phyloP scores from a whole-genome alignment of 2,797 vertebrate species.

The Hipposideros larvatus region DNA sequence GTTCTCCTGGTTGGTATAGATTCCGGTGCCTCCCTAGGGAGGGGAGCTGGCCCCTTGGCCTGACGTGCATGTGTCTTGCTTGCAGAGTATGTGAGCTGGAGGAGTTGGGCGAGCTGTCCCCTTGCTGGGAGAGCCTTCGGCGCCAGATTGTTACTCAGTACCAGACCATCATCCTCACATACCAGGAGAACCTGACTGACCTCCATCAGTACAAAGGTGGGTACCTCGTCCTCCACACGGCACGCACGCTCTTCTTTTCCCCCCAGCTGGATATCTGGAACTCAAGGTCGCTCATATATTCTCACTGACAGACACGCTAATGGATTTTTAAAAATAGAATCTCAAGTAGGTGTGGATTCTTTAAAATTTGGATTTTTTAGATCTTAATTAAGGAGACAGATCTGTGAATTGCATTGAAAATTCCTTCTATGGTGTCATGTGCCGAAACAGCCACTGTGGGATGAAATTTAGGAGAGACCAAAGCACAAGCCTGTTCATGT shows the following conservation, averaged over 20 bases:
- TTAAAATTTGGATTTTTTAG: conserved; percentile 46
- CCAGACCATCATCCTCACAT: conserved; percentile 95
- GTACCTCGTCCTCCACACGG: neutral
- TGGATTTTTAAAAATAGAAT: conserved; percentile 68
- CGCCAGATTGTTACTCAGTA: conserved; percentile 98
- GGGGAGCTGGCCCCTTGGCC: neutral
- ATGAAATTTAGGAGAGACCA: neutral
- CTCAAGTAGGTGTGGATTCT: conserved; percentile 59
- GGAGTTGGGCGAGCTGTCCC: conserved; percentile 97
- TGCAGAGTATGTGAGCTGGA: conserved; percentile 96
- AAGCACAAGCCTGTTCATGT: neutral
- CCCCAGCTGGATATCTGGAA: neutral
- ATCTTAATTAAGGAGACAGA: conserved; percentile 61
- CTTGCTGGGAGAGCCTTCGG: conserved; percentile 98
- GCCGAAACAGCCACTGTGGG: neutral
- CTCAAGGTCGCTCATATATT: neutral
- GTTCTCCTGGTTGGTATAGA: neutral
- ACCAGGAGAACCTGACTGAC: conserved; percentile 96
- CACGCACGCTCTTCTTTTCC: fast-evolving
- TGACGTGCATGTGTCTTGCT: neutral
- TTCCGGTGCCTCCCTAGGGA: neutral
- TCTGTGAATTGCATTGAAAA: conserved; percentile 39
- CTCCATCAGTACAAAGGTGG: conserved; percentile 96
- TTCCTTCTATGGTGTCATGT: conserved; percentile 19
- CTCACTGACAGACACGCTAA: neutral